Conservation (phyloP, 2,797 vertebrate species). For the Takifugu rubripes region DNA sequence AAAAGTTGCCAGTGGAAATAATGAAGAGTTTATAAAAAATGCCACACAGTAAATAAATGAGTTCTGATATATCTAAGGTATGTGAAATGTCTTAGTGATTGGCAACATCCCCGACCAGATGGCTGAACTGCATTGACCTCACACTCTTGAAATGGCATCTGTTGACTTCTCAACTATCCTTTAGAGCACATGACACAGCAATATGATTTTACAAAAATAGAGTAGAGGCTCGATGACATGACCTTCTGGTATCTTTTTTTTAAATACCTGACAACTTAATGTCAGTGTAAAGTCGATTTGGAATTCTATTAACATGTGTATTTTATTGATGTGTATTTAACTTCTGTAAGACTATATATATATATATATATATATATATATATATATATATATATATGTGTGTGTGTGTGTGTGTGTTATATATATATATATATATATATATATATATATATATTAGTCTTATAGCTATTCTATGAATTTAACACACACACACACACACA, state of each 20-base stretch:
- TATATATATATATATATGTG: no score
- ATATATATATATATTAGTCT: no score
- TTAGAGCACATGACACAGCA: conserved; percentile 24
- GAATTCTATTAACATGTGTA: background rate
- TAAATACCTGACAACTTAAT: conserved; percentile 22
- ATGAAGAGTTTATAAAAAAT: no score
- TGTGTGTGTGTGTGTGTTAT: no score
- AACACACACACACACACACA: no score
- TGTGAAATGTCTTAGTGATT: no score
- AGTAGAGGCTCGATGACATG: conserved; percentile 28
- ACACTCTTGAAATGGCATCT: conserved; percentile 51
- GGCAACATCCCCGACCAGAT: conserved; percentile 21
- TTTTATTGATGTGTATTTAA: background rate
- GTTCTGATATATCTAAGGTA: no score
- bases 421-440: no score
- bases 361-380: no score
- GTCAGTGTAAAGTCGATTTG: background rate
- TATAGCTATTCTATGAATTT: no score
- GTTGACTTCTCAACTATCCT: conserved; percentile 58
- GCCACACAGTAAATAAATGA: no score
- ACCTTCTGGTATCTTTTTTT: conserved; percentile 36
- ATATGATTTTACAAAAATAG: conserved; percentile 5
- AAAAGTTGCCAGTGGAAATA: no score
- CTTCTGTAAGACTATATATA: background rate
- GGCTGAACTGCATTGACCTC: conserved; percentile 32